Evolutionary conservation across 1,140 invertebrate species (phyloP).

Genomic region (Coptotermes formosanus): DNA sequence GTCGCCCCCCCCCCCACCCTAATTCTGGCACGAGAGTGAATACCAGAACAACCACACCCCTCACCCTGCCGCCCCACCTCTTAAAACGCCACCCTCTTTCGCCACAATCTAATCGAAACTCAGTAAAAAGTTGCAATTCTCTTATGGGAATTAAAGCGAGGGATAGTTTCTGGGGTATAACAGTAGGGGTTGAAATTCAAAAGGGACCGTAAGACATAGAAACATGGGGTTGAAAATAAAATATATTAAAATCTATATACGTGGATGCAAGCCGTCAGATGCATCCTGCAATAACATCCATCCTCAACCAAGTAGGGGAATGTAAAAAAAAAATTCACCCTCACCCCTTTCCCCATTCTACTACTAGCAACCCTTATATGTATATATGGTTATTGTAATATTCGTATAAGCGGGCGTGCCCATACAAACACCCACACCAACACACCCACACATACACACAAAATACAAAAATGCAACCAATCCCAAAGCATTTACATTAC

Average conservation of each 20-base stretch:
- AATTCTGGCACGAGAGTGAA: not conserved
- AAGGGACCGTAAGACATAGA: not conserved
- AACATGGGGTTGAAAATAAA: not conserved
- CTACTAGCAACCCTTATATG: not conserved
- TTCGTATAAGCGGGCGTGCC: not conserved
- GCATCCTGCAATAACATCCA: not conserved
- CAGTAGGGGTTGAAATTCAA: constrained; percentile 7
- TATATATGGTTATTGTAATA: too few relatives aligned
- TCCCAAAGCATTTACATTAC: not conserved
- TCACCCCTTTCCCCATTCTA: not conserved
- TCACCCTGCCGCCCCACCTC: not conserved
- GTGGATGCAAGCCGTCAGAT: constrained; percentile 2
- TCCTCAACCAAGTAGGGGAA: not conserved
- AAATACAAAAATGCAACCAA: not conserved
- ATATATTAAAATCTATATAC: constrained; percentile 11
- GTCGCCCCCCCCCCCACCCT: not conserved
- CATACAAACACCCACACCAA: too few relatives aligned
- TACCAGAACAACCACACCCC: not conserved
- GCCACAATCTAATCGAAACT: constrained; percentile 13
- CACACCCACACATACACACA: not conserved
- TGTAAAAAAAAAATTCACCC: not conserved
- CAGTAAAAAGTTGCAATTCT: constrained; percentile 3
- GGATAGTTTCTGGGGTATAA: not conserved
- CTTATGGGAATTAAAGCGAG: not conserved
- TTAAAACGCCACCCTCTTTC: not conserved